These are phyloP conservation scores for Callopanchax toddi DNA, from an alignment of 2,113 vertebrate genomes.

Conservation along the genomic window DNA sequence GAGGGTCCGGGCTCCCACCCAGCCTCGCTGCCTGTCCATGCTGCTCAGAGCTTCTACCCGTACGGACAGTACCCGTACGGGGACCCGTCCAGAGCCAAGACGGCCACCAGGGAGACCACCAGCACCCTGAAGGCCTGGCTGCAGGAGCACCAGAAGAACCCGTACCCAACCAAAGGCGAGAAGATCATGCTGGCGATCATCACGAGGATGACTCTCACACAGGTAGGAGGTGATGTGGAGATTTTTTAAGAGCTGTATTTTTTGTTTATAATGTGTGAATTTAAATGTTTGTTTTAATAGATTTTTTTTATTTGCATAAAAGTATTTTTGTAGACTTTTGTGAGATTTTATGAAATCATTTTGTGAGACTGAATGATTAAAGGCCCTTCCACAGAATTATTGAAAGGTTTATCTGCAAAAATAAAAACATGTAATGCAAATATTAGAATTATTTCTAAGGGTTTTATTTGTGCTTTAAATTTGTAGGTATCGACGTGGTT, in stretches of 20 bases:
- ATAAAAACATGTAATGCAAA: too few species aligned
- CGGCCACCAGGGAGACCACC: slow-evolving; percentile 96
- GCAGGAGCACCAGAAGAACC: slow-evolving; percentile 97
- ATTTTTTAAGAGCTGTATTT: neutral
- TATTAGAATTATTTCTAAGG: neutral
- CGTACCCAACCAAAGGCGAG: slow-evolving; percentile 96
- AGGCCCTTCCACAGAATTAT: too few species aligned
- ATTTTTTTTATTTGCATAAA: too few species aligned
- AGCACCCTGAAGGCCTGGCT: slow-evolving; percentile 99
- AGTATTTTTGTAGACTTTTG: too few species aligned
- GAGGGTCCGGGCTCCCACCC: slow-evolving; percentile 94
- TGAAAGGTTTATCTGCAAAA: too few species aligned
- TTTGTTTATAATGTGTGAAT: too few species aligned
- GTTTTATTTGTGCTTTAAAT: neutral
- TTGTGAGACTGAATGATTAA: too few species aligned
- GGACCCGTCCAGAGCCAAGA: slow-evolving; percentile 94
- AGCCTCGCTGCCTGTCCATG: slow-evolving; percentile 90
- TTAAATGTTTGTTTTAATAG: too few species aligned
- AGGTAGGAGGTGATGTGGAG: slow-evolving; percentile 76
- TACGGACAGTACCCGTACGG: slow-evolving; percentile 98
- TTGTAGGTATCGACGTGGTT: slow-evolving; percentile 94
- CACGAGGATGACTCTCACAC: slow-evolving; percentile 95
- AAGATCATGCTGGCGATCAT: slow-evolving; percentile 98
- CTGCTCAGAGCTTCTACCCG: slow-evolving; percentile 93
- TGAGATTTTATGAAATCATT: too few species aligned